Conservation (phyloP, 2,888 invertebrate genomes). For the Harpagoxenus sublaevis region DNA sequence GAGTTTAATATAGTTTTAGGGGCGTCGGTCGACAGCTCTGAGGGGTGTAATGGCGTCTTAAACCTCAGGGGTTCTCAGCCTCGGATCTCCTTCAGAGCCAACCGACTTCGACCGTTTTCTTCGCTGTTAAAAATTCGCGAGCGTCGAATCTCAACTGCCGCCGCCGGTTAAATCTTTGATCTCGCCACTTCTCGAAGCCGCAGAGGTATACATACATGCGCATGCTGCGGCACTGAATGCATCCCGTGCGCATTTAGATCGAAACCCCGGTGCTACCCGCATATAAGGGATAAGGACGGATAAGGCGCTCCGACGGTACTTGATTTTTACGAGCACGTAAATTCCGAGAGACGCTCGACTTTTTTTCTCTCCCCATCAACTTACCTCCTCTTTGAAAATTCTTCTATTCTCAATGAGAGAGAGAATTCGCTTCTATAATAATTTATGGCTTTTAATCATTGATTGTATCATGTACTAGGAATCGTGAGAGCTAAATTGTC, state of each 20-base stretch:
- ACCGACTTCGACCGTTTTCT: background rate
- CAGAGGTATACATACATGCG: conserved; percentile 55
- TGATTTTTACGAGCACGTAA: conserved; percentile 86
- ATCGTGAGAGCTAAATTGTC: background rate
- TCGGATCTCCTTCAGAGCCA: conserved; percentile 39
- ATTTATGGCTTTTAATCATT: conserved; percentile 3
- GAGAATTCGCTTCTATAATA: conserved; percentile 3
- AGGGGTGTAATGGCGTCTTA: conserved; percentile 86
- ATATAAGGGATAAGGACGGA: conserved; percentile 69
- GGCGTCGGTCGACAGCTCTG: conserved; percentile 82
- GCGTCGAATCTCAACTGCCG: conserved; percentile 72
- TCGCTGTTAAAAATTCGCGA: conserved; percentile 72
- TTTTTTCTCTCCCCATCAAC: conserved; percentile 38
- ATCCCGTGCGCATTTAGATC: conserved; percentile 60
- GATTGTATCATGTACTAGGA: background rate
- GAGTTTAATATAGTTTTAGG: conserved; percentile 86
- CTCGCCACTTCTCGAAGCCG: conserved; percentile 53
- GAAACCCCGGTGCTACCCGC: conserved; percentile 61
- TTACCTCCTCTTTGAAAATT: conserved; percentile 34
- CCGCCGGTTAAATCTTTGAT: conserved; percentile 73
- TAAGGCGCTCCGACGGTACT: conserved; percentile 83
- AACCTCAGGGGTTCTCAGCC: conserved; percentile 84
- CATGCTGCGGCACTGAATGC: conserved; percentile 69
- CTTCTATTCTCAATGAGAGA: background rate
- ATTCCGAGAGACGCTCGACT: conserved; percentile 79